phyloP scores from a whole-genome alignment of 2,113 vertebrate genomes.

The Colistium nudipinnis region DNA sequence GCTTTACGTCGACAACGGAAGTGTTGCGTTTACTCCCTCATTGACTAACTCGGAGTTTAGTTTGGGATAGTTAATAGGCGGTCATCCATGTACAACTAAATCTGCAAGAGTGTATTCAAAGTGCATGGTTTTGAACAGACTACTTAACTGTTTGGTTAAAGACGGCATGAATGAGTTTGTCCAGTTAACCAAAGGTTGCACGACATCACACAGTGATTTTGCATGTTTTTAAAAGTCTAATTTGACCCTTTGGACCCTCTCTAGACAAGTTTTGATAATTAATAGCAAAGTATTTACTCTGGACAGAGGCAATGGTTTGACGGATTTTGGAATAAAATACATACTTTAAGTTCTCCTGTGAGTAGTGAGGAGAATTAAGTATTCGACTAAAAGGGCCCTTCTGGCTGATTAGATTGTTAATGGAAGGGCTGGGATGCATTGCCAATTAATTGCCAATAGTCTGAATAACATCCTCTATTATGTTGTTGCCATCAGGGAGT shows the following conservation, averaged over 20 bases:
- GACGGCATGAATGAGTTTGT: neutral
- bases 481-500: constrained; percentile 44
- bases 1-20: neutral
- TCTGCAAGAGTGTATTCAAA: neutral
- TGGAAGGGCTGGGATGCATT: constrained; percentile 44
- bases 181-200: neutral
- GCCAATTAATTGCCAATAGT: constrained; percentile 60
- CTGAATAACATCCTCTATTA: constrained; percentile 48
- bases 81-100: too few relatives aligned
- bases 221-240: neutral
- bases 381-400: constrained; percentile 46
- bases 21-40: too few relatives aligned
- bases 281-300: constrained; percentile 4
- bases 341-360: constrained; percentile 37
- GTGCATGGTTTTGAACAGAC: neutral
- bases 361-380: constrained; percentile 38
- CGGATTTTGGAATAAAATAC: constrained; percentile 33
- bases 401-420: constrained; percentile 63
- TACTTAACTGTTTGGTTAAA: too few relatives aligned
- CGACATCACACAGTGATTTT: neutral
- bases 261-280: neutral
- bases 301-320: constrained; percentile 15
- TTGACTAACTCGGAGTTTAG: too few relatives aligned
- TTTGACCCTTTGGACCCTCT: neutral
- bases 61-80: too few relatives aligned